Base-by-base conservation (phyloP, 2,113 vertebrate genomes). In the Nothocercus julius region DNA sequence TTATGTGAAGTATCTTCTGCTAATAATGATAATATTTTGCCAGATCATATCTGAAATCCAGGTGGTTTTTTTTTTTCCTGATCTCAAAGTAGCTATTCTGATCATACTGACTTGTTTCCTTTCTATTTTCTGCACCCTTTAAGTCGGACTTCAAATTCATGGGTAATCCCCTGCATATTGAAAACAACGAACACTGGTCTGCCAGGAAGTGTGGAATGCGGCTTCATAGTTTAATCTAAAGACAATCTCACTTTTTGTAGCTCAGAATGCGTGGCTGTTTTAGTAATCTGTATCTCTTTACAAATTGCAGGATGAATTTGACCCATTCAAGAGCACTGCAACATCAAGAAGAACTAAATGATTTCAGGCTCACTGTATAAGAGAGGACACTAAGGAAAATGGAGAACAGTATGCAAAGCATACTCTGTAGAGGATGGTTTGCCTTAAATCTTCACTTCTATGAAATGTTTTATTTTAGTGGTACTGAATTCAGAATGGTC, bases 311-410 rank as follows among this genome's bases (percentile, higher is more conserved):
- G 98, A 98, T 19, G 98, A 98, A 47, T 97, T 96, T 38, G 97
- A 99, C 79, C 98, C 98, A 5, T 99, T 99, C 92, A 98, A 98
- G 97, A 98, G 69, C 70, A 86, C 86, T 69, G 93, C 92, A 80
- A 70, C 82, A 2, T 96, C 95, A 68, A 97, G 97, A 96, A 97
- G 97, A 98, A 93, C 76, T 15, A 97, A 96, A 96, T 98, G 92
- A 97, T 91, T 83, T 86, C 68, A 54, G 68, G 27, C 63, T 93
- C 7, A 1, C 32, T 86, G 1, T 45, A 9, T 56, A 42, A 73
- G 72, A 94, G 85, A 69, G 20, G 45, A 22, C 11, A 0, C 61
- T 68, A 58, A 93, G 93, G 85, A 58, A 95, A 67, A 67, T 16
- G 53, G 61, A 85, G 64, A 92, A 59, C 7, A 16, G 64, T 92